Evolutionary conservation across 2,888 invertebrate species (phyloP), one percentile per base, ranked within the genome.

Genomic region (Sicus ferrugineus): DNA sequence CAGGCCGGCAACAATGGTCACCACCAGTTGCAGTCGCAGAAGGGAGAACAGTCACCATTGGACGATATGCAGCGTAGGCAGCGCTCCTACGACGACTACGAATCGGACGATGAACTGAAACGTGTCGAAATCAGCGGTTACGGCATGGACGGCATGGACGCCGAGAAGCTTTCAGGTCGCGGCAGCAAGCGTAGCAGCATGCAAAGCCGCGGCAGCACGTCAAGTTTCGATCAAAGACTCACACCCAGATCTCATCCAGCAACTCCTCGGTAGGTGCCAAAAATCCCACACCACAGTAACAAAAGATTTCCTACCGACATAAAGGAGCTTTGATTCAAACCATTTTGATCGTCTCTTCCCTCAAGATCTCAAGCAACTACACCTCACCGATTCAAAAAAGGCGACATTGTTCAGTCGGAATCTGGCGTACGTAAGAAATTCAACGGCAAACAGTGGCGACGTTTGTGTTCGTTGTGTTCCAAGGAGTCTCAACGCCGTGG

Each of bases 371-470:
- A 95, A 88, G 94, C 95, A 83, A 93, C 95, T 77, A 95, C 96
- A 75, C 96, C 96, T 83, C 95, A 95, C 87, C 96, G 95, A 86
- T 96, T 95, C 87, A 95, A 96, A 87, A 98, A 98, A 87, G 98
- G 98, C 75, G 98, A 99, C 85, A 95, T 98, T 75, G 85, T 85
- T 72, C 83, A 83, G 76, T 85, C 85, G 67, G 86, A 86, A 76
- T 83, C 85, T 72, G 98, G 98, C 75, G 97, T 99, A 78, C 89
- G 98, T 16, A 99, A 99, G 88, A 99, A 98, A 87, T 99, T 97
- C 86, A 99, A 99, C 87, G 99, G 99, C 46, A 99, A 99, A 87
- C 99, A 99, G 85, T 99, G 98, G 99, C 90, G 98, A 73, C 89
- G 98, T 78, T 89, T 99, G 74, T 99, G 98, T 87, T 97, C 97